These are phyloP conservation scores for Electrophaes corylata DNA, from an alignment of 2,888 invertebrate genomes.

Conservation along the genomic window DNA sequence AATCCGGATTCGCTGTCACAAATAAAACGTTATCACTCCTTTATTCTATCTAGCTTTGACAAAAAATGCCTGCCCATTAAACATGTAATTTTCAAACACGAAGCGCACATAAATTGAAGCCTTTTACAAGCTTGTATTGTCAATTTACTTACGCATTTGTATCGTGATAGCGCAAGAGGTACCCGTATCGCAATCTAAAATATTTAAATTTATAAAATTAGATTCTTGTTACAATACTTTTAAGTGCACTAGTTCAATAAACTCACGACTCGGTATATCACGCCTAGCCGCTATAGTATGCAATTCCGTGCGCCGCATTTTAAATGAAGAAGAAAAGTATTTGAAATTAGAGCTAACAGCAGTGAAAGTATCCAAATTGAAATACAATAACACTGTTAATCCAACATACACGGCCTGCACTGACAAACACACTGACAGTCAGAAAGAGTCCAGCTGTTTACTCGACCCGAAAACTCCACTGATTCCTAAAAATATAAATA, in stretches of 20 bases:
- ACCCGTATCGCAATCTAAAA: slow-evolving; percentile 82
- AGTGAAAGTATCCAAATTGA: slow-evolving; percentile 13
- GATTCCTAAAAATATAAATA: slow-evolving; percentile 83
- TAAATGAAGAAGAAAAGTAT: slow-evolving; percentile 34
- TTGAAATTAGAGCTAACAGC: not conserved
- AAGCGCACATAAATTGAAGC: slow-evolving; percentile 53
- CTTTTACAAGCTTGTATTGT: slow-evolving; percentile 48
- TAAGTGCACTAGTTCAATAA: slow-evolving; percentile 47
- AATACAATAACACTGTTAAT: slow-evolving; percentile 63
- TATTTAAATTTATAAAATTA: slow-evolving; percentile 65
- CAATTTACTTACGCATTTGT: slow-evolving; percentile 79
- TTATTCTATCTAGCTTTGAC: not conserved
- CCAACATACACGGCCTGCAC: slow-evolving; percentile 71
- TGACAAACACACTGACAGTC: slow-evolving; percentile 68
- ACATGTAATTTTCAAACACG: slow-evolving; percentile 20
- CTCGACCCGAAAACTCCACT: slow-evolving; percentile 79
- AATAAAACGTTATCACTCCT: slow-evolving; percentile 46
- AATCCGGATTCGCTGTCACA: slow-evolving; percentile 86
- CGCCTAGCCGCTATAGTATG: slow-evolving; percentile 63
- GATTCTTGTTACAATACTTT: slow-evolving; percentile 41
- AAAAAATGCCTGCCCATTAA: slow-evolving; percentile 2
- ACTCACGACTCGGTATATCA: slow-evolving; percentile 79
- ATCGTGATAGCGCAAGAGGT: slow-evolving; percentile 81
- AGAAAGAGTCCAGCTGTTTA: slow-evolving; percentile 76
- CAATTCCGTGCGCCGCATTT: slow-evolving; percentile 72